phyloP scores from a whole-genome alignment of 2,888 invertebrate genomes.

The Pseudococcus longispinus region DNA sequence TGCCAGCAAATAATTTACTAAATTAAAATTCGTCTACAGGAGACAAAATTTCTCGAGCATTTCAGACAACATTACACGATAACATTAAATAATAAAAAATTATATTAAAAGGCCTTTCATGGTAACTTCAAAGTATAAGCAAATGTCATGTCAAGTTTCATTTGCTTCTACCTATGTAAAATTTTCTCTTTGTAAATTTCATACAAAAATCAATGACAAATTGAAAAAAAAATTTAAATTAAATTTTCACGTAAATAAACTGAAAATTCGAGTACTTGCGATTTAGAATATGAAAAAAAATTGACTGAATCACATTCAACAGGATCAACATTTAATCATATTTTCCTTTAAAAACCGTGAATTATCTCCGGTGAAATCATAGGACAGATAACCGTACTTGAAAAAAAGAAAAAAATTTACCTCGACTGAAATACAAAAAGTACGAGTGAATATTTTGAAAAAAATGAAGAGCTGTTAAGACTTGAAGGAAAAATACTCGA shows the following conservation, averaged over 20 bases:
- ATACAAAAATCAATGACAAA: constrained; percentile 8
- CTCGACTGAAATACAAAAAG: neutral
- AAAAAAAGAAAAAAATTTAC: neutral
- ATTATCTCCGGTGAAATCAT: neutral
- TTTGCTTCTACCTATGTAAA: neutral
- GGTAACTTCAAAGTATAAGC: constrained; percentile 21
- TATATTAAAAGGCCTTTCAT: constrained; percentile 25
- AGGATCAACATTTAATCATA: neutral
- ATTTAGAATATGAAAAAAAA: neutral
- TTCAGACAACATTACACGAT: neutral
- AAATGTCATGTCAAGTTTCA: neutral
- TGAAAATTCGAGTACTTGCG: neutral
- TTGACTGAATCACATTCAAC: neutral
- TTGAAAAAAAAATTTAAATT: neutral
- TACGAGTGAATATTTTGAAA: neutral
- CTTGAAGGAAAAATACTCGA: neutral
- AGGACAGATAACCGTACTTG: neutral
- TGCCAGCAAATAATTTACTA: neutral
- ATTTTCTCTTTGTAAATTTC: neutral
- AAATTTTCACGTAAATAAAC: neutral
- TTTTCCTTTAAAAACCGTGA: neutral
- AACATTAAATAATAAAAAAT: neutral
- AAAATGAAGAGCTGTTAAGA: neutral
- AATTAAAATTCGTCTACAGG: neutral
- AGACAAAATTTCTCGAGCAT: neutral